Evolutionary conservation across 2,888 invertebrate species (phyloP).

Genomic region (Dusona sp.): DNA sequence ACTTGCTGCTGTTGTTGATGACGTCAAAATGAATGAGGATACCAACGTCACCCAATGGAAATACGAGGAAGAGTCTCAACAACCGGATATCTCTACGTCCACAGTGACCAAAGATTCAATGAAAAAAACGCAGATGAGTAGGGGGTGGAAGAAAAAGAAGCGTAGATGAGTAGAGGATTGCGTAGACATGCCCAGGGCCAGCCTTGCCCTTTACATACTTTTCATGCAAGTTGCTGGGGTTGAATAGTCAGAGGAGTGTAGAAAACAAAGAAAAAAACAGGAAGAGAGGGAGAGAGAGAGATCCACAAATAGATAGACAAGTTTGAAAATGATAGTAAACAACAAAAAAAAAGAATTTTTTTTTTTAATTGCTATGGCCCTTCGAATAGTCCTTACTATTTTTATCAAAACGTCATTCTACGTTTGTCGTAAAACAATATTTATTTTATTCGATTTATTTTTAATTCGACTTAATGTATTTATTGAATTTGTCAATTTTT

Average conservation of each 20-base stretch:
- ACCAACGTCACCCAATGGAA: conserved; percentile 36
- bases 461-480: neutral
- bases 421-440: neutral
- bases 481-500: neutral
- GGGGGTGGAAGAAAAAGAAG: conserved; percentile 82
- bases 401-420: neutral
- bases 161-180: conserved; percentile 85
- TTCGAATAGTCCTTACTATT: neutral
- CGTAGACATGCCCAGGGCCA: conserved; percentile 83
- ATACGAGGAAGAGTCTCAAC: conserved; percentile 78
- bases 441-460: neutral
- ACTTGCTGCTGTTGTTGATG: neutral
- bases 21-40: conserved; percentile 53
- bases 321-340: neutral
- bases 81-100: neutral
- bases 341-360: conserved; percentile 4
- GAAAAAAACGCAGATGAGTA: conserved; percentile 79
- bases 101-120: conserved; percentile 68
- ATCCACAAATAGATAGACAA: conserved; percentile 4
- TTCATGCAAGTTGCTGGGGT: conserved; percentile 83
- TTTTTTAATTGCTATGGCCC: conserved; percentile 8
- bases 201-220: conserved; percentile 83
- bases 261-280: neutral
- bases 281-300: neutral
- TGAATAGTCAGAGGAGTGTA: conserved; percentile 76